Conservation (phyloP, 2,888 invertebrate genomes). For the Microplitis manilae region DNA sequence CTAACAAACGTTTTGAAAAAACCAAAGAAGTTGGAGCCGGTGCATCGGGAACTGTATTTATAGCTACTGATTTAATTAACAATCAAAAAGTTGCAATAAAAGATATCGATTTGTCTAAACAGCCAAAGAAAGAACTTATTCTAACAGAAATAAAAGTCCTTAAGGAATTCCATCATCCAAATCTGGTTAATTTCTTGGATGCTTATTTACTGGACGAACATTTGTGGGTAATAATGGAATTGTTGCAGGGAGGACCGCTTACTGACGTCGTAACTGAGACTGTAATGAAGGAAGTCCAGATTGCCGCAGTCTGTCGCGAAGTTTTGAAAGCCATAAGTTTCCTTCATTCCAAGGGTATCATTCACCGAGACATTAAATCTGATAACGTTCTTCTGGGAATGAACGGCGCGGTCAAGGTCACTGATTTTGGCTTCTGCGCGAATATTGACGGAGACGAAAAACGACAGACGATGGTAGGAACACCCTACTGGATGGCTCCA, state of each 20-base stretch:
- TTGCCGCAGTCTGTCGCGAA: slow-evolving; percentile 94
- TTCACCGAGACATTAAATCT: slow-evolving; percentile 97
- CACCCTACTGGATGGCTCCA: slow-evolving; percentile 99
- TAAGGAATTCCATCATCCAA: slow-evolving; percentile 92
- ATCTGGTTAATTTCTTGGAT: slow-evolving; percentile 95
- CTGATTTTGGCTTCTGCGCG: slow-evolving; percentile 98
- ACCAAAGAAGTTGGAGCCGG: slow-evolving; percentile 92
- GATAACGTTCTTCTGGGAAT: slow-evolving; percentile 95
- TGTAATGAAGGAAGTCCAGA: slow-evolving; percentile 96
- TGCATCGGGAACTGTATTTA: slow-evolving; percentile 93
- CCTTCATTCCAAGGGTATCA: slow-evolving; percentile 90
- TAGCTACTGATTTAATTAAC: slow-evolving; percentile 84
- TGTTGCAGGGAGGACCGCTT: slow-evolving; percentile 93
- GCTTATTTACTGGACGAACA: slow-evolving; percentile 93
- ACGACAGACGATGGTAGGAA: slow-evolving; percentile 98
- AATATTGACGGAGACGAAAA: slow-evolving; percentile 96
- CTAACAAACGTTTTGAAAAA: slow-evolving; percentile 84
- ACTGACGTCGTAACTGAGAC: slow-evolving; percentile 98
- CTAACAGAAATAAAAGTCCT: slow-evolving; percentile 95
- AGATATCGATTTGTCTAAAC: slow-evolving; percentile 94
- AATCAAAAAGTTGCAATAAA: slow-evolving; percentile 92
- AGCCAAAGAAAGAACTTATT: slow-evolving; percentile 95
- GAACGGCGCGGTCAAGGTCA: slow-evolving; percentile 93
- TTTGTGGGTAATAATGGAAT: slow-evolving; percentile 97
- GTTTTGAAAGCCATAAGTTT: slow-evolving; percentile 91